Base-by-base conservation (phyloP, 2,113 vertebrate species). In the Ranitomeya variabilis region DNA sequence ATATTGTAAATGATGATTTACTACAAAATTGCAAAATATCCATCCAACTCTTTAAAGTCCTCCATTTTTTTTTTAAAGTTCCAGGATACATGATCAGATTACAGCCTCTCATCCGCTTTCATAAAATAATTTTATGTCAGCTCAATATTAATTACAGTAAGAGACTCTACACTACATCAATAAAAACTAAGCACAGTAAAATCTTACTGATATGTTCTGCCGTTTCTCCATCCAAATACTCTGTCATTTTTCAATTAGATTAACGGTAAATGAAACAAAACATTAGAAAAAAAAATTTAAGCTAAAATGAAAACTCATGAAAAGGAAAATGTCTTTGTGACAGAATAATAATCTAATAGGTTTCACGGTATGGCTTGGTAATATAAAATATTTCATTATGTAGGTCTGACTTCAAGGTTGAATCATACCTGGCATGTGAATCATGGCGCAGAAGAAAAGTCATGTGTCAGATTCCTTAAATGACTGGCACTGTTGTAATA, bases 131-230 rank as follows among this genome's bases (percentile, higher is more conserved):
- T 76, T 88, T 83, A 83, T 88, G 80, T 83, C 57, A 59, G 86
- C 54, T 88, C 79, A 88, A 76, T 88, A 76, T 83, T 88, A 88
- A 88, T 84, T 88, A 85, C 62, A 67, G 76, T 84, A 89, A 89
- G 60, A 52, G 64, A 76, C 74, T 45, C 60, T 31, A 54, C 64
- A 57, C 60, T 69, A 59, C 82, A 84, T 85, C 57, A 85, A 89
- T 85, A 85, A 85, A 83, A 88, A 73, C 26, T 51, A 76, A 78
- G 67, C n/a, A n/a, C 54, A 74, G 69, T 64, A 83, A 83, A 77
- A 88, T 19, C 16, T 51, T 14, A 52, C 76, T 13, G 9, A 57
- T 79, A 21, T 19, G 19, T 10, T 15, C 60, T 19, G 51, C 21
- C 15, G 8, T 57, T 85, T 13, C 23, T 69, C 84, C 11, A n/a